Evolutionary conservation across 2,888 invertebrate species (phyloP).

Genomic region (Spisula solida): DNA sequence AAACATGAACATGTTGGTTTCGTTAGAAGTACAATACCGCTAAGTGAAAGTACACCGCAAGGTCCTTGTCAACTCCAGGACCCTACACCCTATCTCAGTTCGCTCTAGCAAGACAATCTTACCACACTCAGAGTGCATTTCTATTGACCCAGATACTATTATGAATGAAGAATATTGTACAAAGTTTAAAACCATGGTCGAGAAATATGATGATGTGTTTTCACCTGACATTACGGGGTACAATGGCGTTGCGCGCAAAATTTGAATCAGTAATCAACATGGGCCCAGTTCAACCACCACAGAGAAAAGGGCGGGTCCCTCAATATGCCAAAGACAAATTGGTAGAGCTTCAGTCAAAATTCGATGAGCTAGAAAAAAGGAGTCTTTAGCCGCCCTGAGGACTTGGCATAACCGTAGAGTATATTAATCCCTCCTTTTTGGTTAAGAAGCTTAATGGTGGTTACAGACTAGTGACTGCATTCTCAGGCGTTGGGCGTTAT

Average conservation of each 20-base stretch:
- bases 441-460: conserved; percentile 65
- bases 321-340: conserved; percentile 65
- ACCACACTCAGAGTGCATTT: conserved; percentile 29
- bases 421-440: too few species aligned
- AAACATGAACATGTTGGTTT: conserved; percentile 60
- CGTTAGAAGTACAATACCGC: background rate
- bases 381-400: conserved; percentile 72
- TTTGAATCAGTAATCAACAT: conserved; percentile 71
- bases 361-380: conserved; percentile 71
- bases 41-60: background rate
- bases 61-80: too few species aligned
- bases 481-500: too few species aligned
- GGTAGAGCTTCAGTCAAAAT: conserved; percentile 63
- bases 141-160: conserved; percentile 58
- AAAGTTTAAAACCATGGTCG: conserved; percentile 43
- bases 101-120: too few species aligned
- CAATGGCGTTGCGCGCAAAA: conserved; percentile 65
- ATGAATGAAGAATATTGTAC: conserved; percentile 15
- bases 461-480: too few species aligned
- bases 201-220: conserved; percentile 62
- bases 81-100: too few species aligned
- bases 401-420: conserved; percentile 66
- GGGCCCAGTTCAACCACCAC: conserved; percentile 73
- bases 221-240: conserved; percentile 57
- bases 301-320: conserved; percentile 69